phyloP scores from a whole-genome alignment of 2,113 vertebrate genomes.

The Eclectus roratus region DNA sequence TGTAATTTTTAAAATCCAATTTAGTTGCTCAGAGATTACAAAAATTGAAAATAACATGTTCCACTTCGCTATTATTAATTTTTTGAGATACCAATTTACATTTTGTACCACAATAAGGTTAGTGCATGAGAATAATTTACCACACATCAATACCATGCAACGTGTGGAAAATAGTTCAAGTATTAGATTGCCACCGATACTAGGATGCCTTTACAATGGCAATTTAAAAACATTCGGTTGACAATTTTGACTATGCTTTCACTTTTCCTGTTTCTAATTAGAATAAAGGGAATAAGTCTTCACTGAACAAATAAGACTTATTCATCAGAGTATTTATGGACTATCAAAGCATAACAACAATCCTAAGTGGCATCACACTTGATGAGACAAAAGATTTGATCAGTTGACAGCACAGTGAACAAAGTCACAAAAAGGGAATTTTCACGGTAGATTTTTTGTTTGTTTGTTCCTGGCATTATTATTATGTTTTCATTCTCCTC shows the following conservation, averaged over 20 bases:
- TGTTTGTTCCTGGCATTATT: fast-evolving
- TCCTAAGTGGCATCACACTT: neutral
- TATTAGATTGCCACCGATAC: neutral
- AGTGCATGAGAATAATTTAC: constrained; percentile 12
- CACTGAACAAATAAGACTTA: neutral
- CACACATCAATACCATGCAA: neutral
- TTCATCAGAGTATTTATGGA: neutral
- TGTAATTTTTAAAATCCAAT: constrained; percentile 65
- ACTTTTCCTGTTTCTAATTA: neutral
- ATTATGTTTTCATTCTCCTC: neutral
- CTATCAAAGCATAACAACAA: neutral
- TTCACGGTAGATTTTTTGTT: neutral
- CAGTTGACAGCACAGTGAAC: neutral
- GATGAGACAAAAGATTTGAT: neutral
- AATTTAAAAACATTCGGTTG: neutral
- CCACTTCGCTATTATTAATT: constrained; percentile 31
- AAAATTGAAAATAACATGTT: constrained; percentile 56
- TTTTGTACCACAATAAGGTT: constrained; percentile 33
- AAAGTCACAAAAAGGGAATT: neutral
- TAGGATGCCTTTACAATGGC: neutral
- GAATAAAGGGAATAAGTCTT: neutral
- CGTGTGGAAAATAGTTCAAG: neutral
- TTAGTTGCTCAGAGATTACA: constrained; percentile 50
- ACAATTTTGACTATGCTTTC: neutral
- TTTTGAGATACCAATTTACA: constrained; percentile 28